Evolutionary conservation across 2,888 invertebrate species (phyloP).

Genomic region (Campaea margaritaria): DNA sequence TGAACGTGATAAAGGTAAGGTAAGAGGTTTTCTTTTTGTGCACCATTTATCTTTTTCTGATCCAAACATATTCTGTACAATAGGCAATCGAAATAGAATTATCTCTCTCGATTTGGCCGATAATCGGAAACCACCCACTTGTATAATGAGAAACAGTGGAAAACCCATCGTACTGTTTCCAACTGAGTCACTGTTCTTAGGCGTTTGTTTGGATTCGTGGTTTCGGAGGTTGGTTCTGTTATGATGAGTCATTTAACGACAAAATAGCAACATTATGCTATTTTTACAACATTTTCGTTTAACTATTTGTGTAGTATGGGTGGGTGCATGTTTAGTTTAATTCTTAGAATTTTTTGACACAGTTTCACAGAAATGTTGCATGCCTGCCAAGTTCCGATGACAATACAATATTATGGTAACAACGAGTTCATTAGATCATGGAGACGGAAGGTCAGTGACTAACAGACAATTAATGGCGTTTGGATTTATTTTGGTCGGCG

Average conservation of each 20-base stretch:
- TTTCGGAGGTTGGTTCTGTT: slow-evolving; percentile 5
- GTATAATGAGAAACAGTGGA: slow-evolving; percentile 49
- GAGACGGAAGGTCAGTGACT: too few relatives aligned
- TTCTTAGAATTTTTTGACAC: too few relatives aligned
- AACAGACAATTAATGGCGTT: too few relatives aligned
- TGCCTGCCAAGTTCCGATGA: too few relatives aligned
- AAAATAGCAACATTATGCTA: background rate
- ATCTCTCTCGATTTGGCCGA: slow-evolving; percentile 22
- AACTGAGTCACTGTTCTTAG: slow-evolving; percentile 47
- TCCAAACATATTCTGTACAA: slow-evolving; percentile 3
- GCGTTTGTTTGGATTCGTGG: slow-evolving; percentile 11
- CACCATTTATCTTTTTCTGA: background rate
- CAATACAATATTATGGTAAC: too few relatives aligned
- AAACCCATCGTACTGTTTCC: slow-evolving; percentile 47
- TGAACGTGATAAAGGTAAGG: too few relatives aligned
- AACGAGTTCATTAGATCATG: too few relatives aligned
- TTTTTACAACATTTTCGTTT: background rate
- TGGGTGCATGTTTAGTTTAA: too few relatives aligned
- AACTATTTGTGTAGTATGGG: too few relatives aligned
- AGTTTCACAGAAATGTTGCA: too few relatives aligned
- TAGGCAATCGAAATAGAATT: slow-evolving; percentile 39
- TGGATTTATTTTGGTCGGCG: too few relatives aligned
- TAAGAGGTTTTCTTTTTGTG: background rate
- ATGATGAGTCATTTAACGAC: slow-evolving; percentile 9
- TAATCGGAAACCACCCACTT: slow-evolving; percentile 26